Percentiles rank a stretch among this genome's conserved stretches.
Conservation (phyloP, 53 echinoderm and acorn worm species). For the Mesocentrotus franciscanus region DNA sequence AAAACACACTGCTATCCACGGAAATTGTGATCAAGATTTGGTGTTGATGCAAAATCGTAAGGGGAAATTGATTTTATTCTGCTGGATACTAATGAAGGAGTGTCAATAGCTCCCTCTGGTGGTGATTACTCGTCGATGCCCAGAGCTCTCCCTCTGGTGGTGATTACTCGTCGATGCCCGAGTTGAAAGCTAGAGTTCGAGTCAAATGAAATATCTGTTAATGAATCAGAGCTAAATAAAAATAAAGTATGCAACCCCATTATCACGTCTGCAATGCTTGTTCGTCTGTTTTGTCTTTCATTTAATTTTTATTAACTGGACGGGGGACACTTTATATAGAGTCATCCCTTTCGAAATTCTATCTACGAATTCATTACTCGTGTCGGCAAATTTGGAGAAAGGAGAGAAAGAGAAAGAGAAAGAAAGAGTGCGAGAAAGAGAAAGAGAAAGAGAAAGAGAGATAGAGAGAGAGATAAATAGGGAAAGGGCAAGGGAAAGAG, state of each 20-base stretch:
- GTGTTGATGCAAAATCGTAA: neutral
- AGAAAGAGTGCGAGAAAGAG: neutral
- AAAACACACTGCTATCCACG: neutral
- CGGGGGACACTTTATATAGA: too few species aligned
- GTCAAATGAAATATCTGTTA: neutral
- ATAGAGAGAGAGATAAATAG: neutral
- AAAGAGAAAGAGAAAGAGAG: neutral
- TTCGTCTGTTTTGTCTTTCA: neutral
- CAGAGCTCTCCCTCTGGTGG: neutral
- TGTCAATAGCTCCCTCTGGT: neutral
- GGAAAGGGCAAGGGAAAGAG: neutral
- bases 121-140: neutral
- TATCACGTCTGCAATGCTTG: neutral
- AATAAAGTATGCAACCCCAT: conserved; percentile 4
- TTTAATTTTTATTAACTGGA: neutral
- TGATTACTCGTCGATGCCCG: neutral
- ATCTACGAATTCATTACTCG: too few species aligned
- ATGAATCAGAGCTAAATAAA: conserved; percentile 7
- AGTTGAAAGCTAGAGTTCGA: conserved; percentile 20
- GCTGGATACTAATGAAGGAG: neutral
- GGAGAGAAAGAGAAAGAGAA: neutral
- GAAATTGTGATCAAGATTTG: neutral
- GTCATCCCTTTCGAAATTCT: too few species aligned
- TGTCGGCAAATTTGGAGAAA: too few species aligned
- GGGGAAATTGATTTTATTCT: neutral